Percentiles rank a stretch among this genome's conserved stretches.
These are phyloP conservation scores for Falco punctatus DNA, from an alignment of 2,113 vertebrate genomes.

Conservation along the genomic window DNA sequence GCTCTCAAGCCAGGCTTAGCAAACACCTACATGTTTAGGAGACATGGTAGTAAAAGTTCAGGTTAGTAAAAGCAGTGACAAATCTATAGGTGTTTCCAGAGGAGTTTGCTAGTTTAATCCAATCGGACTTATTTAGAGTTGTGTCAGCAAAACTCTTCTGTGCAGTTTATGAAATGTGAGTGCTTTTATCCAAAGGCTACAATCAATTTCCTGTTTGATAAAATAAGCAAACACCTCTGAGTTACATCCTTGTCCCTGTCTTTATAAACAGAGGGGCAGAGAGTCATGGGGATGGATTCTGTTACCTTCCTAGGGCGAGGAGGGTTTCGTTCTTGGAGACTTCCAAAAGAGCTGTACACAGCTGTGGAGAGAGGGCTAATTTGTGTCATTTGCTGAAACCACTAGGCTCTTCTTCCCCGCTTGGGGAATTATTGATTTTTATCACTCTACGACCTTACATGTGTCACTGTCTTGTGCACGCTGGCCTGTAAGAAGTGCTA, in stretches of 20 bases:
- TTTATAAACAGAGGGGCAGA: slow-evolving; percentile 16
- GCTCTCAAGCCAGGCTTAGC: not conserved
- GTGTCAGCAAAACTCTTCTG: slow-evolving; percentile 27
- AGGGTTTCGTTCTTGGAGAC: not conserved
- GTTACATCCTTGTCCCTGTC: not conserved
- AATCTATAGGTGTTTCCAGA: not conserved
- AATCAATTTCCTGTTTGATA: slow-evolving; percentile 44
- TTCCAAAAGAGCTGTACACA: slow-evolving; percentile 27
- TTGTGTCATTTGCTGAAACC: slow-evolving; percentile 60
- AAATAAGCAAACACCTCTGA: slow-evolving; percentile 36
- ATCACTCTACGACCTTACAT: slow-evolving; percentile 45
- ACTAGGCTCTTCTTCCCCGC: slow-evolving; percentile 52
- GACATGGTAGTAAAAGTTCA: not conserved
- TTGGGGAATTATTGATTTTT: slow-evolving; percentile 66
- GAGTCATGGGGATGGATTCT: not conserved
- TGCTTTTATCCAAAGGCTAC: slow-evolving; percentile 47
- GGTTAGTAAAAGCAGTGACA: not conserved
- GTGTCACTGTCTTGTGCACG: slow-evolving; percentile 25
- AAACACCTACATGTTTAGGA: not conserved
- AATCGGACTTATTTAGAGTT: not conserved
- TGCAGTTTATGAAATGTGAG: slow-evolving; percentile 8
- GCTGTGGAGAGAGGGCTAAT: slow-evolving; percentile 46
- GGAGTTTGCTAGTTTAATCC: slow-evolving; percentile 20
- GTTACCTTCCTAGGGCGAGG: slow-evolving; percentile 24
- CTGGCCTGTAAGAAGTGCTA: slow-evolving; percentile 64